Base-by-base conservation (phyloP, 2,113 vertebrate genomes). In the Chionodraco myersi region DNA sequence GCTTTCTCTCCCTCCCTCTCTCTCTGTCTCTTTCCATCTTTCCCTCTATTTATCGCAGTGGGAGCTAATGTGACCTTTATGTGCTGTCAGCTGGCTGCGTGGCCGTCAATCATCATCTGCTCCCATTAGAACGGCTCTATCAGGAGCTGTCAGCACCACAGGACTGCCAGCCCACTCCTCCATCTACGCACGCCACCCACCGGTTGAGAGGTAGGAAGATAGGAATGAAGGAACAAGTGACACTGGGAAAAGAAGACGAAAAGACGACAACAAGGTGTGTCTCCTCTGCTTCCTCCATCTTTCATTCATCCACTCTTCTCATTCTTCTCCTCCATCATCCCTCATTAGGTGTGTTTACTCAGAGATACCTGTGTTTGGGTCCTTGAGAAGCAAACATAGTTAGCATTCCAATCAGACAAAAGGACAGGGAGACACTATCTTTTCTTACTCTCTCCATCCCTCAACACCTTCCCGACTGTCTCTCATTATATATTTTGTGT, bases 61-160 rank as follows among this genome's bases (percentile, higher is more conserved):
- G 79, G 77, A 77, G 83, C 88, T 93, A 92, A 93, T 90, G 87
- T 93, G 90, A 94, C 93, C 92, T 94, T 94, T 92, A 87, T 77
- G 88, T 83, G 90, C 89, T 88, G 90, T 92, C 93, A 91, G 83
- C 71, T 85, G 45, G 11, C 80, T 56, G 64, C 12, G 2, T 75
- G 84, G 70, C 85, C 73, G 90, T 92, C 94, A 93, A 84, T 95
- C 93, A 93, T 93, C 90, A 80, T 86, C 76, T 79, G 53, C 88
- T 87, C 83, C 84, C 81, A 87, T 93, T 92, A 92, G 72, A 85
- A 92, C 72, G 65, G 72, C 91, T 94, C 89, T 88, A 93, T 94
- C 89, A 90, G 89, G 76, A 77, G 81, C 78, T 88, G 90, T 91
- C 91, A 82, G 81, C 79, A 41, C 45, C 60, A 26, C 58, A 9